phyloP scores from a whole-genome alignment of 2,113 vertebrate genomes.

The Toxotes jaculatrix region DNA sequence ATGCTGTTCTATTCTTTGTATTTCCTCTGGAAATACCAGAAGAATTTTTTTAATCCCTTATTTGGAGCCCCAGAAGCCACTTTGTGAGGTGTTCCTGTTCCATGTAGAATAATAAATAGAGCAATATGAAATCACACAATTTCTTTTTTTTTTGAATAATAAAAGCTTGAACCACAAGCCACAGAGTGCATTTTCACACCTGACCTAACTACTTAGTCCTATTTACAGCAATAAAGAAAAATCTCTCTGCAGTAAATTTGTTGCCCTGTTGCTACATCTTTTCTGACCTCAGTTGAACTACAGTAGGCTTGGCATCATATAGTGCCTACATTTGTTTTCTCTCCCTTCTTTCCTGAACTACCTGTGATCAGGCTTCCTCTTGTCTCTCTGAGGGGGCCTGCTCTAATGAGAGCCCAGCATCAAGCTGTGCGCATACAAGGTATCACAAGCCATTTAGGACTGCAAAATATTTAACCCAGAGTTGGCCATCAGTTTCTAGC shows the following conservation, averaged over 20 bases:
- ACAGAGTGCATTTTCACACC: background rate
- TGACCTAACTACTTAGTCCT: background rate
- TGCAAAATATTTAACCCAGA: slow-evolving; percentile 2
- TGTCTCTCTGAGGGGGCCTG: slow-evolving; percentile 10
- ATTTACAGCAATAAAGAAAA: slow-evolving; percentile 8
- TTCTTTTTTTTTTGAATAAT: background rate
- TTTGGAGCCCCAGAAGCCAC: too few relatives aligned
- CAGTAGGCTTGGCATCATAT: background rate
- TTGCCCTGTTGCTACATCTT: background rate
- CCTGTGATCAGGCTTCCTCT: background rate
- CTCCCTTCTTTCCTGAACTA: slow-evolving; percentile 9
- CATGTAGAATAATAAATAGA: too few relatives aligned
- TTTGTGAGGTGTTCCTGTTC: too few relatives aligned
- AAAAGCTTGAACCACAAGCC: background rate
- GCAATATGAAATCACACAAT: background rate
- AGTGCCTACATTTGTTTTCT: background rate
- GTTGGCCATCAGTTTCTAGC: background rate
- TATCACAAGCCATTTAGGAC: slow-evolving; percentile 13
- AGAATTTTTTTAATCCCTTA: too few relatives aligned
- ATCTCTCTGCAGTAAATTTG: background rate
- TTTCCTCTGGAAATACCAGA: too few relatives aligned
- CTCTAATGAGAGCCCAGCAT: slow-evolving; percentile 33
- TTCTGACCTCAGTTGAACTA: slow-evolving; percentile 21
- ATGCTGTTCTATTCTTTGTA: too few relatives aligned
- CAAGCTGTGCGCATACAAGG: slow-evolving; percentile 15